Base-by-base conservation (phyloP, 2,797 vertebrate species). In the Rousettus madagascariensis region DNA sequence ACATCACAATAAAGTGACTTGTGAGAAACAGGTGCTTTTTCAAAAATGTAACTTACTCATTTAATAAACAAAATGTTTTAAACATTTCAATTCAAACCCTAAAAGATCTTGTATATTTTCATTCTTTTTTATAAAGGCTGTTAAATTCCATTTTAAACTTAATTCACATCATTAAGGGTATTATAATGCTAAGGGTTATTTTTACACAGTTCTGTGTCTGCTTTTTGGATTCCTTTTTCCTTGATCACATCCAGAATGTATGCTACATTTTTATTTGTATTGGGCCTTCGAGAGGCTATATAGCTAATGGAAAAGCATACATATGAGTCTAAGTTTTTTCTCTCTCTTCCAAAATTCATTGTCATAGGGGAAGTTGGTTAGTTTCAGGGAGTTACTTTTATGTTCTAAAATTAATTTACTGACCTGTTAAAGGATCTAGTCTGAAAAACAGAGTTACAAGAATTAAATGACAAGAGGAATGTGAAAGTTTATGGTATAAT, bases 361-460 rank as follows among this genome's bases (percentile, higher is more conserved):
- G 75, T 55, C 3, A 5, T 69, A 68, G 82, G 68, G 66, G 86
- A 93, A 71, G 43, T 82, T 82, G 55, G 68, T 91, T 91, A 96
- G 72, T 57, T 26, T 89, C 6, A 20, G 28, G n/a, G 33, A 83
- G 41, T 91, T 55, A 30, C 82, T 91, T 85, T 86, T 63, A 33
- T 43, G 63, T 89, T 91, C n/a, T 61, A 36, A 75, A 28, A 65
- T 90, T 95, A 92, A 90, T 91, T 92, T 92, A 65, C 53, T 88
- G 78, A 55, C 51, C 72, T 63, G 10, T 91, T 85, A 89, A 91
- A 68, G 17, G 8, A 51, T 77, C 46, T 66, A 51, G 85, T 77
- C 33, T 85, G 51, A 68, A 94, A 93, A 74, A 63, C 28, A 75
- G 41, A 71, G 33, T 90, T 68, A 33, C 24, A 69, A 86, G 49